Conservation (phyloP, 1,140 invertebrate genomes). For the Lucilia cuprina region DNA sequence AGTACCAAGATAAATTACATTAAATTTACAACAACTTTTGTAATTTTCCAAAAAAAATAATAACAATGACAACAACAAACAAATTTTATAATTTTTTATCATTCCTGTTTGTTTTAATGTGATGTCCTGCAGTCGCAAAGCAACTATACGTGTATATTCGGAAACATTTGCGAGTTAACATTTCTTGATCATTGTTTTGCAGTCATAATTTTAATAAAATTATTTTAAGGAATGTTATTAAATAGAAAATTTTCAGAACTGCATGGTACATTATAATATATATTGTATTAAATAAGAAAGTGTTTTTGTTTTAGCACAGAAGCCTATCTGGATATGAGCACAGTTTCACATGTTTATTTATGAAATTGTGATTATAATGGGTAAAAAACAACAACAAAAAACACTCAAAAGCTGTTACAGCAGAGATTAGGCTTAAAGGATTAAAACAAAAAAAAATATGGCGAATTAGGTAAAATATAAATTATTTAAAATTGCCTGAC, state of each 20-base stretch:
- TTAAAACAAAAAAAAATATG: background rate
- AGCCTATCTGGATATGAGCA: background rate
- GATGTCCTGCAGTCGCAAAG: too few species aligned
- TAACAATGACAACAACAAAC: too few species aligned
- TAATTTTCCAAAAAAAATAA: background rate
- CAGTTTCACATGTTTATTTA: background rate
- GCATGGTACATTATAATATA: too few species aligned
- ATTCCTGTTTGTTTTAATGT: background rate
- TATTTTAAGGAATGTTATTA: too few species aligned
- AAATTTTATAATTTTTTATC: background rate
- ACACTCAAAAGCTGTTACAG: background rate
- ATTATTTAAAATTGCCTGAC: too few species aligned
- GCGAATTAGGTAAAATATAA: too few species aligned
- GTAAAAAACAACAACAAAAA: background rate
- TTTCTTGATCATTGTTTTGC: too few species aligned
- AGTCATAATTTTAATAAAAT: too few species aligned
- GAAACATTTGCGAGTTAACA: too few species aligned
- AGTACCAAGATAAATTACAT: background rate
- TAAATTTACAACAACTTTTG: constrained; percentile 9
- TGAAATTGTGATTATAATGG: background rate
- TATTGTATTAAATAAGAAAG: too few species aligned
- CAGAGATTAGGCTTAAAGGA: background rate
- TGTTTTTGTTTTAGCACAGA: background rate
- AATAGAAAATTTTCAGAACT: too few species aligned
- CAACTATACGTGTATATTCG: too few species aligned